phyloP scores from a whole-genome alignment of 2,888 invertebrate species.

The Drosophila pegasa region DNA sequence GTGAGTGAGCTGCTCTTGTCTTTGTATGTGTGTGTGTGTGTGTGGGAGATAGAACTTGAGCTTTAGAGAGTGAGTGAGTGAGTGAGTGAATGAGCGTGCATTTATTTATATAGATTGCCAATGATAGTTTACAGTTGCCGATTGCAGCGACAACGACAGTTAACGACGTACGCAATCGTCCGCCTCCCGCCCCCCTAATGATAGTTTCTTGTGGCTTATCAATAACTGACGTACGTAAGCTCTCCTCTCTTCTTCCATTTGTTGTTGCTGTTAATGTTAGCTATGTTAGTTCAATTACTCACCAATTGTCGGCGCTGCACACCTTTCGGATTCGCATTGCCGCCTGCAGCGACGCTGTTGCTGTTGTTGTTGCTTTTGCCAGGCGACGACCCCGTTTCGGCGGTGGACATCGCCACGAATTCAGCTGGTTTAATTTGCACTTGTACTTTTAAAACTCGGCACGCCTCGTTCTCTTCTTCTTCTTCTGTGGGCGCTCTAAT shows the following conservation, averaged over 20 bases:
- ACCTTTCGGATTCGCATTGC: conserved; percentile 75
- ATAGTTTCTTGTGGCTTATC: conserved; percentile 48
- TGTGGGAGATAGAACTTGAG: conserved; percentile 32
- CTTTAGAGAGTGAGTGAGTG: conserved; percentile 18
- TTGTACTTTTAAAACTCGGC: conserved; percentile 39
- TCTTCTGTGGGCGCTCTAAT: conserved; percentile 35
- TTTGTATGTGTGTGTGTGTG: background rate
- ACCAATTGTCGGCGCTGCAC: conserved; percentile 85
- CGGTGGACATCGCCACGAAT: conserved; percentile 82
- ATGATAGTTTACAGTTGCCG: conserved; percentile 72
- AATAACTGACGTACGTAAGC: conserved; percentile 6
- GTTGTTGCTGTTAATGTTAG: conserved; percentile 7
- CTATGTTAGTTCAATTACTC: conserved; percentile 65
- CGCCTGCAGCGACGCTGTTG: conserved; percentile 47
- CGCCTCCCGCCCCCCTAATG: background rate
- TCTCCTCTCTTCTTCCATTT: conserved; percentile 10
- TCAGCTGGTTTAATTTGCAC: conserved; percentile 47
- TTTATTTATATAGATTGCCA: conserved; percentile 75
- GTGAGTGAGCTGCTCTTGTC: background rate
- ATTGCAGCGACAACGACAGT: conserved; percentile 49
- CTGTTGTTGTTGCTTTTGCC: conserved; percentile 76
- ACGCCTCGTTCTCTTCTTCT: conserved; percentile 13
- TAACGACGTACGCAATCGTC: conserved; percentile 2
- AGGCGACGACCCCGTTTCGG: conserved; percentile 85
- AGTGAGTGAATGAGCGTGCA: conserved; percentile 54